Evolutionary conservation across 2,888 invertebrate species (phyloP).

Genomic region (Hypsopygia costalis): DNA sequence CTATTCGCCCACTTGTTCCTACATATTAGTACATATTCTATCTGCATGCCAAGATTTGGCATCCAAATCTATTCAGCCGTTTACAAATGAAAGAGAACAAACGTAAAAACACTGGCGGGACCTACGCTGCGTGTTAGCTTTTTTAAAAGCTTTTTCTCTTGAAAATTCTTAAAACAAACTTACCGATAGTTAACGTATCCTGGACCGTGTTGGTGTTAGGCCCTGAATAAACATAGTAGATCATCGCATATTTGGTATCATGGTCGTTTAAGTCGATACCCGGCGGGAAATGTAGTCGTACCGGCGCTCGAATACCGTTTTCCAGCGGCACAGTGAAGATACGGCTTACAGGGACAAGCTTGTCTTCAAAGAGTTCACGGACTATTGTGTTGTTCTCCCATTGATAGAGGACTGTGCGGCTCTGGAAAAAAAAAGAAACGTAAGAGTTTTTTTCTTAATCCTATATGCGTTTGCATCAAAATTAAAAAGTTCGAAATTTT

Average conservation of each 20-base stretch:
- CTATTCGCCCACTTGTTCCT: no score
- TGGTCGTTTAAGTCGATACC: slow-evolving; percentile 80
- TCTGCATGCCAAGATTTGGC: no score
- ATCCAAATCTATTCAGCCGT: no score
- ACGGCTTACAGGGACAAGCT: slow-evolving; percentile 72
- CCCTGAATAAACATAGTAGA: slow-evolving; percentile 91
- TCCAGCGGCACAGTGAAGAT: slow-evolving; percentile 79
- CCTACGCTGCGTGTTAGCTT: no score
- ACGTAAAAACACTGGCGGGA: no score
- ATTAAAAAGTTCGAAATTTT: no score
- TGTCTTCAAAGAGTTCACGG: slow-evolving; percentile 68
- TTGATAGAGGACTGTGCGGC: slow-evolving; percentile 25
- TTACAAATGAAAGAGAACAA: no score
- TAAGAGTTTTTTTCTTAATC: no score
- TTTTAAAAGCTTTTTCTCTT: no score
- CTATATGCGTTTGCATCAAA: no score
- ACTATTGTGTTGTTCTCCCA: slow-evolving; percentile 84
- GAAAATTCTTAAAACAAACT: no score
- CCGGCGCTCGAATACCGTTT: slow-evolving; percentile 81
- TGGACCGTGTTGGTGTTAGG: slow-evolving; percentile 90
- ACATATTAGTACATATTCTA: no score
- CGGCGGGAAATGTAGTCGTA: slow-evolving; percentile 84
- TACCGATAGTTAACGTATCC: slow-evolving; percentile 83
- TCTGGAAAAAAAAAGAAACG: slow-evolving; percentile 28
- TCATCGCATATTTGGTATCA: slow-evolving; percentile 82